Conservation (phyloP, 2,888 invertebrate species). For the Perizoma flavofasciatum region DNA sequence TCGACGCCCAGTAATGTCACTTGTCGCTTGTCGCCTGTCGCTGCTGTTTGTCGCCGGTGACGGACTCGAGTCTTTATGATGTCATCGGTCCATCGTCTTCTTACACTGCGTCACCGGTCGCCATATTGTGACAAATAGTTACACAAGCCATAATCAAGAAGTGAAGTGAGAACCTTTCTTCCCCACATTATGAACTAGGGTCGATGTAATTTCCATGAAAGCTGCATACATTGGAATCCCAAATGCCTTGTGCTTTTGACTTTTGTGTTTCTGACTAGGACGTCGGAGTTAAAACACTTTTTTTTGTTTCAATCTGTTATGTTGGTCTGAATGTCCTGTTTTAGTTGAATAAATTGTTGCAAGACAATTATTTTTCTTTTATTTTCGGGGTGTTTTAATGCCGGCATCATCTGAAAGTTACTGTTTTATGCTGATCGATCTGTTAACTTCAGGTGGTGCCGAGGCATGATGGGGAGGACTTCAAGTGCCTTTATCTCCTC, state of each 20-base stretch:
- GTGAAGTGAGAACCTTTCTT: too few relatives aligned
- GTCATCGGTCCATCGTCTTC: too few relatives aligned
- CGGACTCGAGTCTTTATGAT: too few relatives aligned
- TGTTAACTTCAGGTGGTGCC: slow-evolving; percentile 68
- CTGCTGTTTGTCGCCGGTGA: too few relatives aligned
- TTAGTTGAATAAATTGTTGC: slow-evolving; percentile 59
- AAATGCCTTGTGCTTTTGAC: slow-evolving; percentile 3
- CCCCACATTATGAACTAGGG: too few relatives aligned
- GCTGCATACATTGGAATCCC: slow-evolving; percentile 12
- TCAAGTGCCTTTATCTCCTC: slow-evolving; percentile 70
- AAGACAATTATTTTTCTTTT: slow-evolving; percentile 43
- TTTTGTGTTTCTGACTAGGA: slow-evolving; percentile 35
- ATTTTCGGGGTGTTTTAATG: slow-evolving; percentile 62
- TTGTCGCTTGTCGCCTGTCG: too few relatives aligned
- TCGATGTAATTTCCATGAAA: background rate
- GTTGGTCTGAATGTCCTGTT: slow-evolving; percentile 38
- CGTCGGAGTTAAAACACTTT: slow-evolving; percentile 75
- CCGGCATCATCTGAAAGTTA: slow-evolving; percentile 71
- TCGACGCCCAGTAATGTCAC: too few relatives aligned
- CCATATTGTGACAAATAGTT: too few relatives aligned
- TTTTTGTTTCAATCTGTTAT: slow-evolving; percentile 45
- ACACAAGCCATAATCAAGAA: background rate
- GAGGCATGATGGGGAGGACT: slow-evolving; percentile 60
- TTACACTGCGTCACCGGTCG: too few relatives aligned
- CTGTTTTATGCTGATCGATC: slow-evolving; percentile 23